Evolutionary conservation across 2,888 invertebrate genomes (phyloP).

Genomic region (Prosopocoilus inquinatus): DNA sequence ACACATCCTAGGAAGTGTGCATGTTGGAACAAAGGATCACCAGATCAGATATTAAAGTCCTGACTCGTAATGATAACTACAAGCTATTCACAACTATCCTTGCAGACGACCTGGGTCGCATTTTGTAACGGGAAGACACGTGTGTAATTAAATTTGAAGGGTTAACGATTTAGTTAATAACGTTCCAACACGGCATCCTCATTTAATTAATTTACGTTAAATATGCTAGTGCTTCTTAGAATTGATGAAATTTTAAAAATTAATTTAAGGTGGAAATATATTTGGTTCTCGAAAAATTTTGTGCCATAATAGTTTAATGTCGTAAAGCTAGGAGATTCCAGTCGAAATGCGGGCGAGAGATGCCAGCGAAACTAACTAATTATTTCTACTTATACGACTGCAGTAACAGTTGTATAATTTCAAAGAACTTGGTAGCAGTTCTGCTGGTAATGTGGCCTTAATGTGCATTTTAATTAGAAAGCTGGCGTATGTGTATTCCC

Average conservation of each 20-base stretch:
- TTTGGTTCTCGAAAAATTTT: too few species aligned
- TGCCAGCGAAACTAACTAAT: background rate
- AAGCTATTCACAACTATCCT: background rate
- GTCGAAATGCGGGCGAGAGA: too few species aligned
- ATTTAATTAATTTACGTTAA: background rate
- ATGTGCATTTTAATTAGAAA: too few species aligned
- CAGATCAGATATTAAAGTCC: slow-evolving; percentile 31
- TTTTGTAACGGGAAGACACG: background rate
- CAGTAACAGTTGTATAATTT: background rate
- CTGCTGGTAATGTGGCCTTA: background rate
- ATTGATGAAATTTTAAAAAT: too few species aligned
- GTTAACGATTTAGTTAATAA: background rate
- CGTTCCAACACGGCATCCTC: background rate
- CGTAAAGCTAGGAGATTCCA: too few species aligned
- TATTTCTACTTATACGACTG: background rate
- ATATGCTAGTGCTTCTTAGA: too few species aligned
- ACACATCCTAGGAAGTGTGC: slow-evolving; percentile 32
- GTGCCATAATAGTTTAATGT: too few species aligned
- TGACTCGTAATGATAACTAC: slow-evolving; percentile 2
- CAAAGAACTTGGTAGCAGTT: background rate
- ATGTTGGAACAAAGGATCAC: slow-evolving; percentile 33
- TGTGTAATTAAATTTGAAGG: slow-evolving; percentile 4
- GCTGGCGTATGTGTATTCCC: too few species aligned
- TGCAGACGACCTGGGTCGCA: slow-evolving; percentile 2
- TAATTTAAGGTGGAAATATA: too few species aligned